These are phyloP conservation scores for Spea multiplicata DNA, from an alignment of 2,113 vertebrate genomes.

Conservation along the genomic window DNA sequence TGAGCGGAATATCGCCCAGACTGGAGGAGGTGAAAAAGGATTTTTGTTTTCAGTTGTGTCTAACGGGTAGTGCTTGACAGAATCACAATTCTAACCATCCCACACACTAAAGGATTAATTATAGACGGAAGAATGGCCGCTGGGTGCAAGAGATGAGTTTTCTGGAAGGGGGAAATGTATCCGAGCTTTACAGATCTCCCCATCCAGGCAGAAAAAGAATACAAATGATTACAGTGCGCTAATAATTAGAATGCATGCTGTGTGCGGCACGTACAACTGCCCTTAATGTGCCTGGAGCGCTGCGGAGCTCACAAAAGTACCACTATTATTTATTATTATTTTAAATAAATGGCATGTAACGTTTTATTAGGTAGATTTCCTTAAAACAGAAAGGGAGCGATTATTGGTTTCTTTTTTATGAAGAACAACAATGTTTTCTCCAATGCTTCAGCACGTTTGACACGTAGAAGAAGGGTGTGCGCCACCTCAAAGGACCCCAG, in stretches of 20 bases:
- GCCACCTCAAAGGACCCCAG: too few relatives aligned
- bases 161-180: background rate
- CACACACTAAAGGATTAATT: constrained; percentile 3
- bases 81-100: background rate
- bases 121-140: background rate
- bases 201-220: constrained; percentile 35
- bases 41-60: constrained; percentile 26
- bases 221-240: constrained; percentile 32
- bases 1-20: background rate
- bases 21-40: background rate
- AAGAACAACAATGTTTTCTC: too few relatives aligned
- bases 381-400: too few relatives aligned
- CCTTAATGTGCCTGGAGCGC: constrained; percentile 18
- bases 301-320: background rate
- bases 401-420: too few relatives aligned
- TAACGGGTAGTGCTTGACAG: background rate
- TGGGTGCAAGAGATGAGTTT: background rate
- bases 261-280: constrained; percentile 16
- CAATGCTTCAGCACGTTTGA: too few relatives aligned
- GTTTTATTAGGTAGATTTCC: background rate
- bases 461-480: too few relatives aligned
- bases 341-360: background rate
- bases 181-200: constrained; percentile 27
- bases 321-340: background rate
- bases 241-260: constrained; percentile 40